Conservation (phyloP, 2,797 vertebrate genomes). For the Molossus molossus region DNA sequence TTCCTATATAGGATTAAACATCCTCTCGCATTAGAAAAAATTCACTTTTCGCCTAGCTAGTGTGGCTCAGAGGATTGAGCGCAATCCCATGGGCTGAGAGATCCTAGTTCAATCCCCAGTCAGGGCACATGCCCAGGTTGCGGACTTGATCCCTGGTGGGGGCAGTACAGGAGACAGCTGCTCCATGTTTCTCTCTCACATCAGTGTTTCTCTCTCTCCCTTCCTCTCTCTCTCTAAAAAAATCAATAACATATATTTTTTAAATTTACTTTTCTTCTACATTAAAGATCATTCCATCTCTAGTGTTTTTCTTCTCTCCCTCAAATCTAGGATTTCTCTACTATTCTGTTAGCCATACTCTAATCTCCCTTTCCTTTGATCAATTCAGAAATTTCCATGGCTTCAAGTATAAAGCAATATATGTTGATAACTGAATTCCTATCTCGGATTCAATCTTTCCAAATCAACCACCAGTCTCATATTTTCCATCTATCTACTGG, state of each 20-base stretch:
- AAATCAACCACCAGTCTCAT: slow-evolving; percentile 8
- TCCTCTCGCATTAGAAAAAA: neutral
- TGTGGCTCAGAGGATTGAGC: no score
- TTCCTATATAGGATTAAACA: neutral
- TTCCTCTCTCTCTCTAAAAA: no score
- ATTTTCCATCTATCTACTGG: neutral
- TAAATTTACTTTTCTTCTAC: neutral
- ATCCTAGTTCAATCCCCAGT: no score
- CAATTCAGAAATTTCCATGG: neutral
- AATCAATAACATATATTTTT: no score
- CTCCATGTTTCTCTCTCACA: no score
- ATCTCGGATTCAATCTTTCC: neutral
- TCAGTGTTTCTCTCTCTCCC: no score
- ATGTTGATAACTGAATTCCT: neutral
- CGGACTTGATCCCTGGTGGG: no score
- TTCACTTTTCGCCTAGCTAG: neutral
- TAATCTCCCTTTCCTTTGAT: neutral
- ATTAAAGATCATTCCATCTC: slow-evolving; percentile 11
- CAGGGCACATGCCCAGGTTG: no score
- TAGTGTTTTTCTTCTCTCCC: neutral
- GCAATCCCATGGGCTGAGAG: no score
- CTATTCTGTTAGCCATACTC: neutral
- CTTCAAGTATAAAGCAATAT: neutral
- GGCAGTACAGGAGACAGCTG: no score
- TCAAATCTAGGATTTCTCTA: neutral